Conservation (phyloP, 2,797 vertebrate species). For the Lithobates sylvaticus region DNA sequence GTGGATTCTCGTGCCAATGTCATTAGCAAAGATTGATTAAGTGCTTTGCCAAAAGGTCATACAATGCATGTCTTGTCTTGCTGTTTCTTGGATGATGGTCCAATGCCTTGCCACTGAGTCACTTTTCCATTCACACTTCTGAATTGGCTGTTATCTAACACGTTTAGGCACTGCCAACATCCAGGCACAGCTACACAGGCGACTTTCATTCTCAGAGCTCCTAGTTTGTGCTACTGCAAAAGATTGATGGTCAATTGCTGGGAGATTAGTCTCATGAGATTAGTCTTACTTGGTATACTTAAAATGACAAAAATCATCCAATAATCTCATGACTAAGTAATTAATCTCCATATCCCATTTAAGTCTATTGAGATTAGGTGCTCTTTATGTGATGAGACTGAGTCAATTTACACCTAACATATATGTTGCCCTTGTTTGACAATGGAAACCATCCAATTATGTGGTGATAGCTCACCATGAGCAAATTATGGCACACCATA, state of each 20-base stretch:
- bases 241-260: neutral
- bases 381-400: neutral
- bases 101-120: conserved; percentile 49
- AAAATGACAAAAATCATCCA: neutral
- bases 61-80: conserved; percentile 58
- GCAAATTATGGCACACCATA: neutral
- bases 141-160: conserved; percentile 49
- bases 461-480: neutral
- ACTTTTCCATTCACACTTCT: conserved; percentile 56
- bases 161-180: conserved; percentile 41
- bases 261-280: neutral
- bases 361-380: neutral
- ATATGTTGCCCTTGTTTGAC: no score
- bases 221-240: neutral
- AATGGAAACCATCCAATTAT: no score
- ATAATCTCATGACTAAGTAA: neutral
- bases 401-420: neutral
- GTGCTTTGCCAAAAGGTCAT: conserved; percentile 52
- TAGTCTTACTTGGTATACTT: neutral
- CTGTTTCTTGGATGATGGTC: conserved; percentile 53
- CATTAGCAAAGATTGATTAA: conserved; percentile 53
- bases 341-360: neutral
- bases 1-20: conserved; percentile 38
- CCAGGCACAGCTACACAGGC: neutral
- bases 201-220: neutral